Evolutionary conservation across 2,797 vertebrate genomes (phyloP).

Genomic region (Falco columbarius): DNA sequence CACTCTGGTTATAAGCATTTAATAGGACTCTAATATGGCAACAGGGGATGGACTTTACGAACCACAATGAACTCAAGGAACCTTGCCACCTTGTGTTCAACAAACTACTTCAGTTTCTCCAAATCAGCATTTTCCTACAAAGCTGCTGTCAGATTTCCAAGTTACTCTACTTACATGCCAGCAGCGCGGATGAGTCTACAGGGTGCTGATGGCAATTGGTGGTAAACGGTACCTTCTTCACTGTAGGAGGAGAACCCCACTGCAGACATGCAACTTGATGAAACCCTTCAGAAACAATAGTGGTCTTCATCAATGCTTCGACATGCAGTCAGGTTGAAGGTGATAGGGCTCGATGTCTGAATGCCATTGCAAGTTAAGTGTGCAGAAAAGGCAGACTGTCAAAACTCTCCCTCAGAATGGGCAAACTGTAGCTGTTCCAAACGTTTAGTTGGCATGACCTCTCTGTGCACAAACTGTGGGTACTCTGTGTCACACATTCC

Average conservation of each 20-base stretch:
- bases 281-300: not conserved
- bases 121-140: not conserved
- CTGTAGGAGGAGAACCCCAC: not conserved
- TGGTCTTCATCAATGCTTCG: not conserved
- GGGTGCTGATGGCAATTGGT: not conserved
- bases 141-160: not conserved
- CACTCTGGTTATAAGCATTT: not conserved
- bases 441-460: not conserved
- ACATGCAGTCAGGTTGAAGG: not conserved
- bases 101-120: not conserved
- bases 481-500: not conserved
- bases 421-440: not conserved
- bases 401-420: not conserved
- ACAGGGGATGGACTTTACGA: not conserved
- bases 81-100: not conserved
- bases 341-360: not conserved
- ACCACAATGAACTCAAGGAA: accelerated
- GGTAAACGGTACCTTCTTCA: not conserved
- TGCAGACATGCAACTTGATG: not conserved
- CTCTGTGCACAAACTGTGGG: not conserved
- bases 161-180: not conserved
- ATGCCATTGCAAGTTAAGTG: not conserved
- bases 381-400: not conserved
- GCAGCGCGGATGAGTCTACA: not conserved
- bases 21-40: not conserved